Percentiles rank a stretch among this genome's conserved stretches.
phyloP scores from a whole-genome alignment of 2,113 vertebrate species.

The Sula dactylatra region DNA sequence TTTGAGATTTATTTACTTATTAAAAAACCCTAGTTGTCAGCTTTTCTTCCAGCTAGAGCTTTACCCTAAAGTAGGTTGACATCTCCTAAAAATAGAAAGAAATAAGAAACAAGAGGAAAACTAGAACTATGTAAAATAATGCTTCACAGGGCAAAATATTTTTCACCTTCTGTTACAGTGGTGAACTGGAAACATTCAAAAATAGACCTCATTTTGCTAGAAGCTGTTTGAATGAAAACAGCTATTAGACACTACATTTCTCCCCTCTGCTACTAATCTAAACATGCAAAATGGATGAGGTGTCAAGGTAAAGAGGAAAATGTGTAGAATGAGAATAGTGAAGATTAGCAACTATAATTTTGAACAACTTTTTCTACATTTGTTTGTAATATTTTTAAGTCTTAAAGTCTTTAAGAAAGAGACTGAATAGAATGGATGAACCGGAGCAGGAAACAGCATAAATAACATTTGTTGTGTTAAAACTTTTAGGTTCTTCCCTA shows the following conservation, averaged over 20 bases:
- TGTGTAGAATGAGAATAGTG: not conserved
- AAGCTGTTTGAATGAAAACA: not conserved
- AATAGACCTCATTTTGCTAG: not conserved
- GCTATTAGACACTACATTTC: not conserved
- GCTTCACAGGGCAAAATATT: not conserved
- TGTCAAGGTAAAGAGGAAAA: not conserved
- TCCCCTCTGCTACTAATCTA: not conserved
- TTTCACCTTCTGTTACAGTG: not conserved
- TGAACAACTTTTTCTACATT: not conserved
- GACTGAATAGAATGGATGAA: not conserved
- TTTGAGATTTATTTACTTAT: not conserved
- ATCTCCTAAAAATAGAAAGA: not conserved
- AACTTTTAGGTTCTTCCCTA: not conserved
- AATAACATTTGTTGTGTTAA: not conserved
- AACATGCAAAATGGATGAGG: not conserved
- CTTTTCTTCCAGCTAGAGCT: not conserved
- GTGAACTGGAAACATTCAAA: not conserved
- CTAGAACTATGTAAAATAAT: not conserved
- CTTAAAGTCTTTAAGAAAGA: not conserved
- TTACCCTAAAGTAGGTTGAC: not conserved
- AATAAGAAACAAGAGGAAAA: not conserved
- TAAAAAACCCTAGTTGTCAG: not conserved
- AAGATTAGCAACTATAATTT: not conserved
- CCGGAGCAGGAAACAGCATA: not conserved
- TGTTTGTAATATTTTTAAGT: not conserved